These are phyloP conservation scores for Ophioninae sp. DNA, from an alignment of 2,888 invertebrate species.

Conservation along the genomic window DNA sequence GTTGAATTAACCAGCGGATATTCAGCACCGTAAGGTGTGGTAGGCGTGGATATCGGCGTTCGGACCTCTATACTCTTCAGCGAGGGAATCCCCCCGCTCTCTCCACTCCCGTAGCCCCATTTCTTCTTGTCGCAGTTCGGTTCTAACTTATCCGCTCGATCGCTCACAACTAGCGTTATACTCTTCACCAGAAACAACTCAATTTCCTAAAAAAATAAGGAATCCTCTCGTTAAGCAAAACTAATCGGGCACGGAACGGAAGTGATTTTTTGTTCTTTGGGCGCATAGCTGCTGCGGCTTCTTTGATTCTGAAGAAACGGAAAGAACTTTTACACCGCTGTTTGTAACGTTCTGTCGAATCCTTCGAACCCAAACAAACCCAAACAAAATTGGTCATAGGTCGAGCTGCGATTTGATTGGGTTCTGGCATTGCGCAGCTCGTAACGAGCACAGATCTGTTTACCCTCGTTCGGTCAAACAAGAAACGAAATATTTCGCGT, in stretches of 20 bases:
- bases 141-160: constrained; percentile 76
- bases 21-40: constrained; percentile 77
- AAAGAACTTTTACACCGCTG: too few relatives aligned
- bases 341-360: too few relatives aligned
- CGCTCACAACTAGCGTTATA: constrained; percentile 84
- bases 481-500: constrained; percentile 4
- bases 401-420: too few relatives aligned
- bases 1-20: constrained; percentile 78
- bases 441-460: neutral
- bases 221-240: neutral
- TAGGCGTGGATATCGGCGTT: constrained; percentile 76
- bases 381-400: too few relatives aligned
- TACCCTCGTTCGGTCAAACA: neutral
- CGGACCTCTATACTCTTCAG: constrained; percentile 78
- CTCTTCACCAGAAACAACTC: constrained; percentile 85
- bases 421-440: neutral
- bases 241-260: neutral
- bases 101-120: constrained; percentile 79
- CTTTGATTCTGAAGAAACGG: too few relatives aligned
- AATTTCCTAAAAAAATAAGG: constrained; percentile 81
- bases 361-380: too few relatives aligned
- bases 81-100: constrained; percentile 80
- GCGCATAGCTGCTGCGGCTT: neutral
- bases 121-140: constrained; percentile 73
- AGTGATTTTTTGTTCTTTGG: neutral